Conservation (phyloP, 2,797 vertebrate species). For the Rhinoraja longicauda region DNA sequence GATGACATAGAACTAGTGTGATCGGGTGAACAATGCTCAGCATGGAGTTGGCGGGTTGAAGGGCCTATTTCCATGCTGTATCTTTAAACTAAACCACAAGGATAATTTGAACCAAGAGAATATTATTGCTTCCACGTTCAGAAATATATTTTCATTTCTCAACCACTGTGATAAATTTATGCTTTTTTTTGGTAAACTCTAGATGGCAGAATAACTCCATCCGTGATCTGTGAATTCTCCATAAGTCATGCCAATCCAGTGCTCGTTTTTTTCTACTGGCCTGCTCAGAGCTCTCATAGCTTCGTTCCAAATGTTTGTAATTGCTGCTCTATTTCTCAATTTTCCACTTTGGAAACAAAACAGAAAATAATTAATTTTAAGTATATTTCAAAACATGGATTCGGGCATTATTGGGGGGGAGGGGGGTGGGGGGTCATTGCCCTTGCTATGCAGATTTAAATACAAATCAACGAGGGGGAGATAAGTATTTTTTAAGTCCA, state of each 20-base stretch:
- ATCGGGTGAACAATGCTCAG: too few species aligned
- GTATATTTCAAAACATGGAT: not conserved
- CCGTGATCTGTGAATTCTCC: not conserved
- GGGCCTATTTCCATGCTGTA: too few species aligned
- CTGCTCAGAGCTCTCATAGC: not conserved
- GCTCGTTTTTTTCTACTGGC: too few species aligned
- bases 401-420: not conserved
- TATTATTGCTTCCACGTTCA: not conserved
- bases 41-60: too few species aligned
- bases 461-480: not conserved
- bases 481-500: not conserved
- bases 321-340: not conserved
- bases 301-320: not conserved
- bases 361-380: not conserved
- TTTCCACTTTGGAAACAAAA: not conserved
- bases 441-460: not conserved
- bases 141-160: not conserved
- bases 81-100: too few species aligned
- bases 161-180: not conserved
- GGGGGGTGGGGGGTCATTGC: not conserved
- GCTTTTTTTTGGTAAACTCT: not conserved
- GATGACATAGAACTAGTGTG: too few species aligned
- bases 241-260: not conserved
- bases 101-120: not conserved
- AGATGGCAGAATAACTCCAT: slow-evolving; percentile 30